These are phyloP conservation scores for Leptinotarsa haldemani DNA, from an alignment of 2,888 invertebrate genomes.

Conservation along the genomic window DNA sequence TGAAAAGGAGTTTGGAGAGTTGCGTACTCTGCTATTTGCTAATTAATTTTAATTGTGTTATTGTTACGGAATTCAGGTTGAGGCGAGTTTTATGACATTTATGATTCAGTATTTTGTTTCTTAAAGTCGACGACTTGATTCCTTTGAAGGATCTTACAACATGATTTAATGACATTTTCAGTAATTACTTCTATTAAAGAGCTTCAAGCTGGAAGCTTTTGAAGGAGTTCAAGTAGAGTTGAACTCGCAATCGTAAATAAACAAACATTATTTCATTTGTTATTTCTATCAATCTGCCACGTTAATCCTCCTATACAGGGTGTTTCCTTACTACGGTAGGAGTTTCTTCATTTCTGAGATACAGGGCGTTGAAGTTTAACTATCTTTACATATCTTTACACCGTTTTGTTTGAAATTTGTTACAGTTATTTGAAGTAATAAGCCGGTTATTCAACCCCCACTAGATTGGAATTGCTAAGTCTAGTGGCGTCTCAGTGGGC, in stretches of 20 bases:
- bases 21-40: constrained; percentile 38
- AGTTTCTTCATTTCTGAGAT: no score
- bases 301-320: no score
- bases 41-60: constrained; percentile 44
- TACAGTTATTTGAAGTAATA: no score
- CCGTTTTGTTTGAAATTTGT: no score
- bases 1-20: constrained; percentile 37
- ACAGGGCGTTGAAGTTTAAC: no score
- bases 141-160: not conserved
- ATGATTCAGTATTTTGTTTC: not conserved
- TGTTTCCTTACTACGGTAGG: no score
- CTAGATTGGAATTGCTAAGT: no score
- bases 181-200: constrained; percentile 6
- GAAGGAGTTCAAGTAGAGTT: not conserved
- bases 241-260: not conserved
- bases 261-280: not conserved
- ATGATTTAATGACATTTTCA: not conserved
- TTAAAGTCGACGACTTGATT: not conserved
- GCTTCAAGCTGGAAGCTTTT: not conserved
- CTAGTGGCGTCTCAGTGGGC: no score
- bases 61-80: constrained; percentile 39
- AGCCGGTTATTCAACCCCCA: no score
- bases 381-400: no score
- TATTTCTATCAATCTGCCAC: no score
- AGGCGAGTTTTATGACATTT: constrained; percentile 36